phyloP scores from a whole-genome alignment of 2,888 invertebrate genomes.

The Lissonota sp. region DNA sequence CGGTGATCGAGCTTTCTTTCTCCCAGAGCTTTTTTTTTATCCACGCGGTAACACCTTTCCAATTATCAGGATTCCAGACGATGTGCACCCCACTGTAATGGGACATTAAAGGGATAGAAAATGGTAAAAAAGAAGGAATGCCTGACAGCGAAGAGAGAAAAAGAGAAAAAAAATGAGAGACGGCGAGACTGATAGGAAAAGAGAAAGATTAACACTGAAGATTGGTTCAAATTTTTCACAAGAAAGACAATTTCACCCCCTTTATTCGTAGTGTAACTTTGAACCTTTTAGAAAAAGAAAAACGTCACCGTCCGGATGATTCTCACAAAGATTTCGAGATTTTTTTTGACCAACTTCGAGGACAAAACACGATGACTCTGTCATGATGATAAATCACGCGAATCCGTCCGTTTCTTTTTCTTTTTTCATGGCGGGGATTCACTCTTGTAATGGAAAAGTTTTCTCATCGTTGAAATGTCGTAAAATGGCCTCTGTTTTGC shows the following conservation, averaged over 20 bases:
- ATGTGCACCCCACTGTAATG: background rate
- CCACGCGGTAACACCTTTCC: slow-evolving; percentile 35
- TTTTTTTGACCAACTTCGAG: background rate
- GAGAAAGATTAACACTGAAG: slow-evolving; percentile 43
- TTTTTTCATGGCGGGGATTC: slow-evolving; percentile 24
- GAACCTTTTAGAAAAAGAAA: slow-evolving; percentile 9
- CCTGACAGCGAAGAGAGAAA: background rate
- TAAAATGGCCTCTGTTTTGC: slow-evolving; percentile 39
- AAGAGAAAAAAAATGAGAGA: background rate
- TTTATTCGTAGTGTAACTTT: background rate
- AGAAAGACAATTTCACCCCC: background rate
- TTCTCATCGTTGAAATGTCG: slow-evolving; percentile 52
- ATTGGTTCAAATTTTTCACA: slow-evolving; percentile 35
- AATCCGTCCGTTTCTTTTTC: slow-evolving; percentile 20
- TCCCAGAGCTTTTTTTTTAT: background rate
- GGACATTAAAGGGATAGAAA: slow-evolving; percentile 24
- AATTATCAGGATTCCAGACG: slow-evolving; percentile 43
- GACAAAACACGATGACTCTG: slow-evolving; percentile 13
- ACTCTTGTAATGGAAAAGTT: slow-evolving; percentile 58
- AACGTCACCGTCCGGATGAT: background rate
- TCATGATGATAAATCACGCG: slow-evolving; percentile 40
- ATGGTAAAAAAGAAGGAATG: slow-evolving; percentile 17
- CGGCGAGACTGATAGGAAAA: slow-evolving; percentile 5
- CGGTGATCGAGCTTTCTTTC: slow-evolving; percentile 21
- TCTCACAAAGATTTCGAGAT: background rate